These are phyloP conservation scores for Phlogophora meticulosa DNA, from an alignment of 2,888 invertebrate genomes.

Conservation along the genomic window DNA sequence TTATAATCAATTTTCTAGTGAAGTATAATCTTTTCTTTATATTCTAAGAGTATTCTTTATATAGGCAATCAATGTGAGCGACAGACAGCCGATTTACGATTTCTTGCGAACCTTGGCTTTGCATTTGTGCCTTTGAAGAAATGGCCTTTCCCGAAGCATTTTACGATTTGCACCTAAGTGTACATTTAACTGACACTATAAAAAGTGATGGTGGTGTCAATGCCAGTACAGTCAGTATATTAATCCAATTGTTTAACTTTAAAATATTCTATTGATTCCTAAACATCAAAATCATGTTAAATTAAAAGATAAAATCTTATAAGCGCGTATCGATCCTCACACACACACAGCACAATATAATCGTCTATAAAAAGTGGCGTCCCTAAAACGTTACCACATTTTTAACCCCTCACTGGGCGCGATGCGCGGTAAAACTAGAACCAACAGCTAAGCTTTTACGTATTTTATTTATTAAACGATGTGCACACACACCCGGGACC, in stretches of 20 bases:
- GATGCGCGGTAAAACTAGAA: conserved; percentile 65
- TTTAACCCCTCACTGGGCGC: conserved; percentile 81
- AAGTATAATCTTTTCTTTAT: conserved; percentile 9
- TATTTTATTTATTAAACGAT: conserved; percentile 85
- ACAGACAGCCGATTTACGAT: conserved; percentile 66
- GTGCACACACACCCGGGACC: conserved; percentile 76
- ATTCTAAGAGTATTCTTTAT: neutral
- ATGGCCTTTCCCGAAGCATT: conserved; percentile 59
- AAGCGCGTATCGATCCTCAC: neutral
- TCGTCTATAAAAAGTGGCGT: conserved; percentile 41
- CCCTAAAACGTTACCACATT: conserved; percentile 67
- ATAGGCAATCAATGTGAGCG: conserved; percentile 46
- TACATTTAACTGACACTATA: conserved; percentile 64
- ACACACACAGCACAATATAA: neutral
- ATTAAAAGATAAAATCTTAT: neutral
- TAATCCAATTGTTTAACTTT: neutral
- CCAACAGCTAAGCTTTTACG: conserved; percentile 76
- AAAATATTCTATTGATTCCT: neutral
- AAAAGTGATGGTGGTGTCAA: conserved; percentile 43
- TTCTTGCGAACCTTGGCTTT: conserved; percentile 62
- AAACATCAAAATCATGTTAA: neutral
- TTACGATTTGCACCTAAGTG: conserved; percentile 70
- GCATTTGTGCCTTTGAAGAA: conserved; percentile 61
- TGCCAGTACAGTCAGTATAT: neutral
- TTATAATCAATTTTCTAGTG: conserved; percentile 42